phyloP scores from a whole-genome alignment of 2,113 vertebrate species.

The Peucedramus taeniatus region DNA sequence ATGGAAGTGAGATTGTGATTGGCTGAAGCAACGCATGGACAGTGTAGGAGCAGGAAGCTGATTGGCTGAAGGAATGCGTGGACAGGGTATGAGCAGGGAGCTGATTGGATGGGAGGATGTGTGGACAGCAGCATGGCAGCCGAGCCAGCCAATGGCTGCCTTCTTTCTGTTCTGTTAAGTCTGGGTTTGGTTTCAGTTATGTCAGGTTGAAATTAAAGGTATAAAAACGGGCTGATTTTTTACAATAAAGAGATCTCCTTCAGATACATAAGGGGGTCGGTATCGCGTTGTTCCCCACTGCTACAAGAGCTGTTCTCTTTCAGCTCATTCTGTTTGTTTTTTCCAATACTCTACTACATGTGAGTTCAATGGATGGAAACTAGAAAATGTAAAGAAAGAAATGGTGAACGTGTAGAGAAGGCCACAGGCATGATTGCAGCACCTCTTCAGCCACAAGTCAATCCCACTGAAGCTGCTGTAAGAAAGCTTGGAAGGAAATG shows the following conservation, averaged over 20 bases:
- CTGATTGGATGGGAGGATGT: not conserved
- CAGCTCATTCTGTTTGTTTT: not conserved
- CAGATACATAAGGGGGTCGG: not conserved
- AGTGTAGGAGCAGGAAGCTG: too few species aligned
- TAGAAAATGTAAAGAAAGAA: not conserved
- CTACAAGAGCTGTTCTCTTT: not conserved
- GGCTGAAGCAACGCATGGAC: not conserved
- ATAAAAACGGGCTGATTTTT: not conserved
- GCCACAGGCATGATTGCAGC: not conserved
- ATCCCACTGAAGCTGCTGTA: not conserved
- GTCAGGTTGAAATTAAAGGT: not conserved
- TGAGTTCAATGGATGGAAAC: not conserved
- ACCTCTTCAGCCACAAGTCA: not conserved
- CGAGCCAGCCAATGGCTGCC: not conserved
- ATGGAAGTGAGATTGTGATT: not conserved
- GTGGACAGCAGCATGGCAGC: not conserved
- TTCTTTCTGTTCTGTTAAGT: not conserved
- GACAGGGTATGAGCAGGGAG: not conserved
- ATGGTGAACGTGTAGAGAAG: not conserved
- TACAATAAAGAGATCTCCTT: not conserved
- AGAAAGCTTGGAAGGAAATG: not conserved
- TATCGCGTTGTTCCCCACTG: too few species aligned
- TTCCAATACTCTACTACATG: not conserved
- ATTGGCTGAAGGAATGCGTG: not conserved
- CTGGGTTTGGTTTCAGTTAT: not conserved